phyloP scores from a whole-genome alignment of 2,797 vertebrate species.

The Poecile montanus region DNA sequence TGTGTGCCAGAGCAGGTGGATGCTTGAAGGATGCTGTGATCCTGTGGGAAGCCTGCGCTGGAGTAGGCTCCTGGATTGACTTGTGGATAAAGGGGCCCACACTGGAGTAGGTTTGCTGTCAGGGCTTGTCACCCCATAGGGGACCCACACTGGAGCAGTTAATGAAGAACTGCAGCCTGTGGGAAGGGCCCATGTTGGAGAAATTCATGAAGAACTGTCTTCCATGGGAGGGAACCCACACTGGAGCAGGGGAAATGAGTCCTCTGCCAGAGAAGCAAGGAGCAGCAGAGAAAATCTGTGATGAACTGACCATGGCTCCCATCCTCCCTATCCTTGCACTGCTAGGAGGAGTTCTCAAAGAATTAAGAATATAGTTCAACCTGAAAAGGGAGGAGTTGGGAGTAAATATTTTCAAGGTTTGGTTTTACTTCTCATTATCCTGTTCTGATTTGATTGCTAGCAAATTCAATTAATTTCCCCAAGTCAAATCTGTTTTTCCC shows the following conservation, averaged over 20 bases:
- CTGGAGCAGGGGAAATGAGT: not conserved
- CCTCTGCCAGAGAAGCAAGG: not conserved
- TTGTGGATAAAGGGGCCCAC: not conserved
- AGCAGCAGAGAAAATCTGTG: not conserved
- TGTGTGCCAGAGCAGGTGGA: not conserved
- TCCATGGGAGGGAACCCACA: not conserved
- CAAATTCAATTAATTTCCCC: not conserved
- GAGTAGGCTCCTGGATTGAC: not conserved
- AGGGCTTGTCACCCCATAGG: not conserved
- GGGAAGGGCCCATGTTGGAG: not conserved
- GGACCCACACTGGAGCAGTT: not conserved
- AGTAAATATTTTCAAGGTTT: not conserved
- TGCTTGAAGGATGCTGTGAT: not conserved
- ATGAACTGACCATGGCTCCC: not conserved
- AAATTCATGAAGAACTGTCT: not conserved
- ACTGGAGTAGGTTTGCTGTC: not conserved
- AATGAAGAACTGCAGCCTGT: not conserved
- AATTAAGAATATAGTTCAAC: not conserved
- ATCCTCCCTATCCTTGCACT: rapidly evolving
- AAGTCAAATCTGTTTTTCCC: not conserved
- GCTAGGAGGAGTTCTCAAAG: not conserved
- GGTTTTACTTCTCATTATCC: not conserved
- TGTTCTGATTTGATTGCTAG: not conserved
- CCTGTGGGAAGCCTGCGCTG: not conserved
- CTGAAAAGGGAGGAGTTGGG: not conserved